phyloP scores from a whole-genome alignment of 2,113 vertebrate species.

The Capricornis sumatraensis region DNA sequence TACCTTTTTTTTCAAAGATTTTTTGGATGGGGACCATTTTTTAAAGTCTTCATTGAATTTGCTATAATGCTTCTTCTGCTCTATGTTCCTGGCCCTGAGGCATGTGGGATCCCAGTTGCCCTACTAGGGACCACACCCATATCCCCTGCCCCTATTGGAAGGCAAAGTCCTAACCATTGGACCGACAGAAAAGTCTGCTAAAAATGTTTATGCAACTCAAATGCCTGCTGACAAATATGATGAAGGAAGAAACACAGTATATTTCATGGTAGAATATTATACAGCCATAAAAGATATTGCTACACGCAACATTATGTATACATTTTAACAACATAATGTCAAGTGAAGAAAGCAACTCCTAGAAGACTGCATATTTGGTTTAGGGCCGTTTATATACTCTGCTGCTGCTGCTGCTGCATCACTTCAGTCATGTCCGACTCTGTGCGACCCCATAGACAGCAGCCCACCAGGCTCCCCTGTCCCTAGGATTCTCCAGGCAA shows the following conservation, averaged over 20 bases:
- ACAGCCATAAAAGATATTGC: not conserved
- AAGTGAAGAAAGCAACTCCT: not conserved
- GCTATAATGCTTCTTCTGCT: not conserved
- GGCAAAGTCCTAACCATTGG: not conserved
- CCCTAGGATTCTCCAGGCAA: too few relatives aligned
- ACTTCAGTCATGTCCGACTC: too few relatives aligned
- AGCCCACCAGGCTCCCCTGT: too few relatives aligned
- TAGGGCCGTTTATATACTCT: not conserved
- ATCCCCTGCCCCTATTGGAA: not conserved
- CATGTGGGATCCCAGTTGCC: not conserved
- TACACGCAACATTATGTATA: not conserved
- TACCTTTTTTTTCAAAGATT: not conserved
- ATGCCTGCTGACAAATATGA: not conserved
- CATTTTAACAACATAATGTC: not conserved
- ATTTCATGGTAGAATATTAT: not conserved
- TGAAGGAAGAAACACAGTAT: not conserved
- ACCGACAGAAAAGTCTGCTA: not conserved
- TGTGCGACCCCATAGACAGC: rapidly evolving
- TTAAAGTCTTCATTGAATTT: not conserved
- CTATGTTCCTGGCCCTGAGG: not conserved
- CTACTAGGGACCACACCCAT: not conserved
- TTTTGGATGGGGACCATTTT: not conserved
- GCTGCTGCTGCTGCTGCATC: too few relatives aligned
- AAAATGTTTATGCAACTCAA: not conserved
- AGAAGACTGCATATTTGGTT: not conserved